Base-by-base conservation (phyloP, 2,888 invertebrate species). In the Lepidocyrtinus sp. region DNA sequence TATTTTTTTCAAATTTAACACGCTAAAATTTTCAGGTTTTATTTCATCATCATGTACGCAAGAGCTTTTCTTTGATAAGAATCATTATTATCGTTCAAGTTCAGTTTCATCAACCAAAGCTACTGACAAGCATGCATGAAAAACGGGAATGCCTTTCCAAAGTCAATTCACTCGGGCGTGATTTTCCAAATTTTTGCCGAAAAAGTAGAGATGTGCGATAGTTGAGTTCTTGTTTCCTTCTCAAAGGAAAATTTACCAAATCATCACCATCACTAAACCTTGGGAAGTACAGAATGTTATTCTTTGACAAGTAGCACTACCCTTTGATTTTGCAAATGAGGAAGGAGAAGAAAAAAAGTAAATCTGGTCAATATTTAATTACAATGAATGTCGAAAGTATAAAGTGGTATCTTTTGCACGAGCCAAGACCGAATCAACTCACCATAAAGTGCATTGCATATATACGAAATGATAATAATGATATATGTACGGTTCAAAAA, bases 121-220 rank as follows among this genome's bases (percentile, higher is more conserved):
- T 55, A 69, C 50, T 46, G 69, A 69, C 69, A 69, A 61, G 61
- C 70, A 70, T 62, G 75, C 75, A 75, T 75, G 64, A 75, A 59
- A n/a, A 75, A 55, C 27, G 70, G 70, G 75, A 69, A 76, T 62
- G 55, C 75, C 75, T 76, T 76, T 76, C 70, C 70, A 70, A 55
- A 25, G 64, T 76, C 36, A 64, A 50, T 21, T 63, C 27, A 22
- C 64, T 76, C 64, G 69, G 26, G 46, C 75, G 55, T 46, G 27
- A 70, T 63, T 26, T 63, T 50, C 36, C 36, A n/a, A n/a, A n/a
- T n/a, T n/a, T n/a, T n/a, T n/a, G n/a, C n/a, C n/a, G n/a, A n/a
- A n/a, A n/a, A n/a, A n/a, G n/a, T n/a, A n/a, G n/a, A n/a, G n/a
- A n/a, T n/a, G n/a, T n/a, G n/a, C n/a, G n/a, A n/a, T n/a, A n/a